Base-by-base conservation (phyloP, 2,888 invertebrate species). In the Aethes cnicana region DNA sequence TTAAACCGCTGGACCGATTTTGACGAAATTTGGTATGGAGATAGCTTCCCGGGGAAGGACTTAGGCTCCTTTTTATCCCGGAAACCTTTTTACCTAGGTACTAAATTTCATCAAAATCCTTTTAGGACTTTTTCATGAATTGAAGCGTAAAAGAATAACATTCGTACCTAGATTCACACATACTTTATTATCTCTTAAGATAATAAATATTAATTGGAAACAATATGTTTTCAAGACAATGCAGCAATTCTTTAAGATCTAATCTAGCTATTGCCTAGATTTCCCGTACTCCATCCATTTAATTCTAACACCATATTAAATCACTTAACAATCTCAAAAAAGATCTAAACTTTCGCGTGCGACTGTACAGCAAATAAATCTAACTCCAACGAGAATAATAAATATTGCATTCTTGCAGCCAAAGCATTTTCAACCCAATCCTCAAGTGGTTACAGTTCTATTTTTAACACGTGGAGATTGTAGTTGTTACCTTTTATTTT, bases 261-360 rank as follows among this genome's bases (percentile, higher is more conserved):
- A 28, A 57, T 53, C 47, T 55, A 30, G 47, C 30, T 37, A 48
- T 12, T 25, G 33, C 11, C 30, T 47, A 25, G 37, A 41, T 47
- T 12, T 1, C 2, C 20, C 2, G 1, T 41, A 41, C 39, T 44
- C 32, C 26, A 41, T 37, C 20, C 20, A 20, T 42, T 49, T 32
- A 35, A 44, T 56, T 50, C 44, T 41, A 53, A 56, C 53, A 52
- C 43, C 41, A 57, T 58, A 57, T 61, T 66, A 66, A 66, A 65
- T 63, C 64, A 64, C 55, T 41, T 23, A 14, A 42, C 41, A 59
- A 66, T 64, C 65, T 33, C 36, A 47, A 47, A 53, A 53, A 44
- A 50, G 61, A 70, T 70, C 70, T 68, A 53, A 56, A 67, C 55
- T 67, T 68, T 66, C 62, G 69, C 68, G 66, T 66, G 68, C 61